phyloP scores from a whole-genome alignment of 1,140 invertebrate species.

The Procambarus virginalis region DNA sequence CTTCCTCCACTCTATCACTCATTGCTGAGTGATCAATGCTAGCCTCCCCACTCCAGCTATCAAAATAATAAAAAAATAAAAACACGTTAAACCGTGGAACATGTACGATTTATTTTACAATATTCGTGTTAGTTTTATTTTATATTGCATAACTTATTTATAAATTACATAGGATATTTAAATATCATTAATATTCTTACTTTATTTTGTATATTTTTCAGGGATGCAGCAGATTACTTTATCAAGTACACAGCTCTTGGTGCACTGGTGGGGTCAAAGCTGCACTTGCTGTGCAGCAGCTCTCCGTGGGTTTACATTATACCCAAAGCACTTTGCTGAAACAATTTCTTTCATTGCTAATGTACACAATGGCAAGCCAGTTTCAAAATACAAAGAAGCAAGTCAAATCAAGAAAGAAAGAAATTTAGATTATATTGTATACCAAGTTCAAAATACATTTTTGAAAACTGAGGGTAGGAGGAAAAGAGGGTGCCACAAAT shows the following conservation, averaged over 20 bases:
- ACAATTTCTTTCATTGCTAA: not conserved
- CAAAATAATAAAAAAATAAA: too few relatives aligned
- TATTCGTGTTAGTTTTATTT: too few relatives aligned
- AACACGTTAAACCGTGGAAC: too few relatives aligned
- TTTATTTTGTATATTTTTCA: not conserved
- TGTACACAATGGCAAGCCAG: not conserved
- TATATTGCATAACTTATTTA: too few relatives aligned
- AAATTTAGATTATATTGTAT: not conserved
- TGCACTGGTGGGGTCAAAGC: not conserved
- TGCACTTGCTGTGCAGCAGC: not conserved
- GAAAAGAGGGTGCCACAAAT: not conserved
- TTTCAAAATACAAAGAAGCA: not conserved
- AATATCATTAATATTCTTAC: not conserved
- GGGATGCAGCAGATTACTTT: constrained; percentile 1
- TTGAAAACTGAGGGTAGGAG: not conserved
- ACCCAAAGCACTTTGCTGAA: not conserved
- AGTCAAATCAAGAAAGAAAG: not conserved
- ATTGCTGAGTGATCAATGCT: too few relatives aligned
- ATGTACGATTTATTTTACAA: too few relatives aligned
- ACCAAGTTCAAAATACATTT: not conserved
- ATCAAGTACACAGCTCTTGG: not conserved
- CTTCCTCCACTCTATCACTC: too few relatives aligned
- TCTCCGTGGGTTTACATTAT: not conserved
- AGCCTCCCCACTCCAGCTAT: too few relatives aligned
- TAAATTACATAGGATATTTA: too few relatives aligned